Conservation (phyloP, 2,113 vertebrate genomes). For the Actenoides lindsayi region DNA sequence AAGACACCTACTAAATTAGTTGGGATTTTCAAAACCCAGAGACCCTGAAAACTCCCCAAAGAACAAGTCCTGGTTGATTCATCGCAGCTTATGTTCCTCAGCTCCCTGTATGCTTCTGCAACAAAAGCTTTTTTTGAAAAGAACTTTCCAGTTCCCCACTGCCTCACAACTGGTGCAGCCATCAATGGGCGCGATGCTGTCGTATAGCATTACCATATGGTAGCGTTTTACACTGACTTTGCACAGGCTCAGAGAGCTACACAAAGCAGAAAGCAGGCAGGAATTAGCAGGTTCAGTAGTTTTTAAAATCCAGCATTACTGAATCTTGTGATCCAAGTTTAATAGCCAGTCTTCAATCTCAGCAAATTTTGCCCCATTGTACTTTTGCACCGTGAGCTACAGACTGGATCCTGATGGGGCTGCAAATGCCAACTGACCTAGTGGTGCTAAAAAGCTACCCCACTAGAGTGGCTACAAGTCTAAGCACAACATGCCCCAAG, state of each 20-base stretch:
- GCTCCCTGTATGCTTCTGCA: neutral
- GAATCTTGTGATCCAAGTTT: neutral
- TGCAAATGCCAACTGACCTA: neutral
- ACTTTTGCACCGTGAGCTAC: neutral
- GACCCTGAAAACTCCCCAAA: neutral
- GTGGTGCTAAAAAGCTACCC: neutral
- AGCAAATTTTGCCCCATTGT: neutral
- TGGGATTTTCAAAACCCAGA: neutral
- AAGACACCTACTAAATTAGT: neutral
- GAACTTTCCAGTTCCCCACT: neutral
- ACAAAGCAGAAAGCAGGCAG: neutral
- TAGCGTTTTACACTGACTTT: neutral
- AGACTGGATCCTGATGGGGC: neutral
- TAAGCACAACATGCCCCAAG: neutral
- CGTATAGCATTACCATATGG: neutral
- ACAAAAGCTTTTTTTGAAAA: neutral
- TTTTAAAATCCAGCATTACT: neutral
- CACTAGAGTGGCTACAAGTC: neutral
- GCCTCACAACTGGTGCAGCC: neutral
- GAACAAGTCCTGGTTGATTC: neutral
- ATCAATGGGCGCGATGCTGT: accelerated
- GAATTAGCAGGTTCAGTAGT: neutral
- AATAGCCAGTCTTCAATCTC: neutral
- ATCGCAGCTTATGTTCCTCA: neutral
- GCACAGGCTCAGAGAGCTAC: neutral